These are phyloP conservation scores for Tenualosa ilisha DNA, from an alignment of 2,797 vertebrate genomes.

Conservation along the genomic window DNA sequence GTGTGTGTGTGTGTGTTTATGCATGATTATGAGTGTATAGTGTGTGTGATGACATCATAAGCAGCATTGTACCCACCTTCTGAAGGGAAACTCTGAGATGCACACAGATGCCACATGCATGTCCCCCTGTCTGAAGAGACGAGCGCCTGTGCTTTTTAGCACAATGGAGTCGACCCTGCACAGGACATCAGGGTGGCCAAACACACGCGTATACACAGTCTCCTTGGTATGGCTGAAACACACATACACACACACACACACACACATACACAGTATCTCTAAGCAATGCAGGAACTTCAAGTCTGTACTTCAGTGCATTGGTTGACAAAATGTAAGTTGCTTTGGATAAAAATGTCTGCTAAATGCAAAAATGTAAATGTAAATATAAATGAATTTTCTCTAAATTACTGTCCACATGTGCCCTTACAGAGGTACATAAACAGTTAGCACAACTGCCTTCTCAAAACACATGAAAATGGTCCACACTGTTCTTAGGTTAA, in stretches of 20 bases:
- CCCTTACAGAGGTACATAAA: no score
- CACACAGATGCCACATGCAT: constrained; percentile 73
- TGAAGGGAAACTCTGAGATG: constrained; percentile 64
- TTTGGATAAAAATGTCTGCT: no score
- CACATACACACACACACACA: not conserved
- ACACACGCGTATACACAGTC: constrained; percentile 59
- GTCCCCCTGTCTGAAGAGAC: constrained; percentile 69
- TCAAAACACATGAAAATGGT: no score
- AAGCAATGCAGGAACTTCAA: not conserved
- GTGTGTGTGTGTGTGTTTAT: not conserved
- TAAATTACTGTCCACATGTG: no score
- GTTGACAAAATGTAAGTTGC: no score
- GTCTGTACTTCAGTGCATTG: no score
- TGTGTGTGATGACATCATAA: not conserved
- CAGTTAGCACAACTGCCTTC: no score
- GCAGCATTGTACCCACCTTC: constrained; percentile 52
- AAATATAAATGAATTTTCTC: no score
- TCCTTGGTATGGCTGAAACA: not conserved
- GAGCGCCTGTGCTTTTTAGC: constrained; percentile 71
- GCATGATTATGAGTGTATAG: not conserved
- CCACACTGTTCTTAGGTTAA: no score
- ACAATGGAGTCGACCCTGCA: constrained; percentile 69
- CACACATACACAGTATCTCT: not conserved
- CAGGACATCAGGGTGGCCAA: constrained; percentile 61
- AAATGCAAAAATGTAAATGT: no score